These are phyloP conservation scores for Diglossa brunneiventris DNA, from an alignment of 2,113 vertebrate genomes.

Conservation along the genomic window DNA sequence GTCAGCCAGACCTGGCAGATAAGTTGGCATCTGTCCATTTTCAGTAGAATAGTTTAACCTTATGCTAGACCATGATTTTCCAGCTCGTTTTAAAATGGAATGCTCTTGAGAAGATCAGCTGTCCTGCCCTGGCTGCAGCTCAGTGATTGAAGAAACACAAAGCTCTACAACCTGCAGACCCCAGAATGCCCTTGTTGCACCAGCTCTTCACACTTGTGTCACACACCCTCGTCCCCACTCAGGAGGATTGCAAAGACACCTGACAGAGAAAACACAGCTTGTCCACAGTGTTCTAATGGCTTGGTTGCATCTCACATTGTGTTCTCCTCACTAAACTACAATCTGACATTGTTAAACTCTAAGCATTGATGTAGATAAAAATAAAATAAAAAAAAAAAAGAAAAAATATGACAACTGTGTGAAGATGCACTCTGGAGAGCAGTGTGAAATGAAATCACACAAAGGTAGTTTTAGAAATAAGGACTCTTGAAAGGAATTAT, in stretches of 20 bases:
- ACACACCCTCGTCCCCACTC: neutral
- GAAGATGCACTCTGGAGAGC: neutral
- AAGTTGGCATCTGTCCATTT: neutral
- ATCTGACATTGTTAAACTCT: neutral
- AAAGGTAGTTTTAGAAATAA: neutral
- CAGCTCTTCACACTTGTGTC: accelerated
- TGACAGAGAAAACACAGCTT: neutral
- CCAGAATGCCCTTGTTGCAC: too few relatives aligned
- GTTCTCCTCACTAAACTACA: neutral
- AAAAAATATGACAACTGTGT: neutral
- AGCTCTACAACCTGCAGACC: neutral
- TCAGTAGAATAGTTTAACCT: neutral
- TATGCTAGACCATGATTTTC: neutral
- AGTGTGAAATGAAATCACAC: neutral
- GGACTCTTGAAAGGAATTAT: neutral
- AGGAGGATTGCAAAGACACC: neutral
- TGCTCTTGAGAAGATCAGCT: neutral
- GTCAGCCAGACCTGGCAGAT: neutral
- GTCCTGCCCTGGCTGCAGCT: neutral
- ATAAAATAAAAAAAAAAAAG: neutral
- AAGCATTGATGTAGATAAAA: neutral
- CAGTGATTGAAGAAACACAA: neutral
- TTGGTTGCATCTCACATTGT: neutral
- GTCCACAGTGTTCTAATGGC: neutral
- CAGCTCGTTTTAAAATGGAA: neutral